Evolutionary conservation across 1,140 invertebrate species (phyloP).

Genomic region (Archivesica marissinica): DNA sequence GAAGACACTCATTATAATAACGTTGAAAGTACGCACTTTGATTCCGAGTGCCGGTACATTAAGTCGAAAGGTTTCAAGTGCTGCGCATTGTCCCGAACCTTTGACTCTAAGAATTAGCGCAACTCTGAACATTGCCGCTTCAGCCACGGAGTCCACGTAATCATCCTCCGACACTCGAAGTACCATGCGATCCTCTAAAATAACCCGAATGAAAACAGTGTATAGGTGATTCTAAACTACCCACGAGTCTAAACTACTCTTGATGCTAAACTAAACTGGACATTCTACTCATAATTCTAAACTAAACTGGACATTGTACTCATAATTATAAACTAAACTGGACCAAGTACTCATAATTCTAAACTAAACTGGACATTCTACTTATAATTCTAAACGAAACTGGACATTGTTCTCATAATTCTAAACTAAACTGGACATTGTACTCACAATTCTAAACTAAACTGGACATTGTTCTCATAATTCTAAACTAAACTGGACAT

Average conservation of each 20-base stretch:
- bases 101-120: slow-evolving; percentile 1
- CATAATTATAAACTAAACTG: too few relatives aligned
- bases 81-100: not conserved
- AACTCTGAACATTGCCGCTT: slow-evolving; percentile 34
- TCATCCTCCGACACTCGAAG: not conserved
- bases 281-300: too few relatives aligned
- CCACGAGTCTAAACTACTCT: not conserved
- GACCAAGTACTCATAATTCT: too few relatives aligned
- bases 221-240: not conserved
- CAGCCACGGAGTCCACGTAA: slow-evolving; percentile 23
- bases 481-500: too few relatives aligned
- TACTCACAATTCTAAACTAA: too few relatives aligned
- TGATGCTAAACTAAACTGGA: not conserved
- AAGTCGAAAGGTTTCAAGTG: not conserved
- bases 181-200: not conserved
- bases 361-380: too few relatives aligned
- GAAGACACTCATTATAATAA: too few relatives aligned
- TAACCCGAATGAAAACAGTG: not conserved
- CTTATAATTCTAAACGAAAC: too few relatives aligned
- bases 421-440: too few relatives aligned
- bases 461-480: too few relatives aligned
- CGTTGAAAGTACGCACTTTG: slow-evolving; percentile 12
- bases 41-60: slow-evolving; percentile 4
- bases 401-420: too few relatives aligned
- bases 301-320: too few relatives aligned